Base-by-base conservation (phyloP, 2,797 vertebrate genomes). In the Cuniculus paca region DNA sequence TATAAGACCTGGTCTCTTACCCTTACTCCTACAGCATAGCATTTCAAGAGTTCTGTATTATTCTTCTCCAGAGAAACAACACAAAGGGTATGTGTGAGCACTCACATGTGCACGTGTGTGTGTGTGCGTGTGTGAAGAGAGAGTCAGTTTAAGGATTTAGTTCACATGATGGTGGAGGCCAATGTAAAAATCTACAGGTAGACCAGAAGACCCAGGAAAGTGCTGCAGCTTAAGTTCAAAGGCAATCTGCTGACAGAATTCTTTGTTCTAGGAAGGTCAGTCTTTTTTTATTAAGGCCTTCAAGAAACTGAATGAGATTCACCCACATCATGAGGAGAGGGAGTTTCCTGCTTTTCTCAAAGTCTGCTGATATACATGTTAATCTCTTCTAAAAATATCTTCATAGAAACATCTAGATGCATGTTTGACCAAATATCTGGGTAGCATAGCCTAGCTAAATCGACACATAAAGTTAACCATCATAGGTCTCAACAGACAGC, bases 281-380 rank as follows among this genome's bases (percentile, higher is more conserved):
- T 68, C n/a, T 93, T 95, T 68, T 90, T 87, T 58, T 91, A 6
- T 50, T 79, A 50, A 79, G 56, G 39, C n/a, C 42, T 74, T 58
- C 42, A 74, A 74, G 19, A 82, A 52, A 81, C 28, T 86, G 52
- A 28, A 48, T 86, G 45, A 90, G 34, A 82, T 77, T 82, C 70
- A 90, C 39, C 22, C 54, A 45, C 54, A 65, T 26, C 52, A 2
- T 68, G 52, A 45, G 61, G 22, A 24, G 11, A 63, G 60, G 60
- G 22, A 22, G 63, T 84, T 74, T 60, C 60, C 6, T 79, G 36
- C 65, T 19, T 86, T 77, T 54, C 26, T 61, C n/a, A 72, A 72
- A 93, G 22, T 65, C 84, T 79, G 60, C 83, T 58, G 68, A 72
- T 88, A 36, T 68, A 68, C 2, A 68, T 68, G 65, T 68, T 68